A percentile compares a stretch with the other conserved stretches of the same genome.
These are phyloP conservation scores for Tetragnatha versicolor DNA, from an alignment of 1,140 invertebrate species.

Conservation along the genomic window DNA sequence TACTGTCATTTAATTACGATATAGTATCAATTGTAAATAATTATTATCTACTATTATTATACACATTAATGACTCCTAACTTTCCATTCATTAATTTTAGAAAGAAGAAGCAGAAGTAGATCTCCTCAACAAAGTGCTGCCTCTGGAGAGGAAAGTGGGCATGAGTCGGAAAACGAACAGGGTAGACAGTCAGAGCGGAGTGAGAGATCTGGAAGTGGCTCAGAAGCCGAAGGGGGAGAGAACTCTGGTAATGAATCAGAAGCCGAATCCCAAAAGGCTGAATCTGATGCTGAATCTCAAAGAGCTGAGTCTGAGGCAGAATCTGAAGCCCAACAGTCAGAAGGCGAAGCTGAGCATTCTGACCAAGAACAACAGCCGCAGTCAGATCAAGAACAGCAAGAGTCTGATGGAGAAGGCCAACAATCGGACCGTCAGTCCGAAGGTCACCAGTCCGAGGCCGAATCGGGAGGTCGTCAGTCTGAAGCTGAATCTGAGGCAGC, in stretches of 20 bases:
- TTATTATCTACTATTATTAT: no score
- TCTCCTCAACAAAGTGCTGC: conserved; percentile 32
- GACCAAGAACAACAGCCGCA: neutral
- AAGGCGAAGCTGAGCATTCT: conserved; percentile 22
- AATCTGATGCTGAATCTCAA: conserved; percentile 1
- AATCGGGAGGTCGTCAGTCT: neutral
- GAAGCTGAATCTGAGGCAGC: conserved; percentile 3
- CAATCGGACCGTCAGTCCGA: neutral
- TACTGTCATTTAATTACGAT: no score
- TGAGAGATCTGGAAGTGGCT: conserved; percentile 10
- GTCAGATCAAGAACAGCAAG: conserved; percentile 9
- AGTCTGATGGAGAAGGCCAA: conserved; percentile 2
- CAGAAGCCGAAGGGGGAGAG: conserved; percentile 3
- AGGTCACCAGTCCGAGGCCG: conserved; percentile 1
- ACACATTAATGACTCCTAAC: no score
- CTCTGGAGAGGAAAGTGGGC: conserved; percentile 18
- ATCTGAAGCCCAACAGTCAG: conserved; percentile 21
- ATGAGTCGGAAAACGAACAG: conserved; percentile 24
- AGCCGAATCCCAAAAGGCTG: neutral
- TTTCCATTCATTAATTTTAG: conserved; percentile 6
- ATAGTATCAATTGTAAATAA: no score
- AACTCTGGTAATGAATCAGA: conserved; percentile 17
- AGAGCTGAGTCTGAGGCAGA: neutral
- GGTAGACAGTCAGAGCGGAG: conserved; percentile 10
- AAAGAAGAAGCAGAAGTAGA: neutral